Base-by-base conservation (phyloP, 2,797 vertebrate species). In the Anabacerthia variegaticeps region DNA sequence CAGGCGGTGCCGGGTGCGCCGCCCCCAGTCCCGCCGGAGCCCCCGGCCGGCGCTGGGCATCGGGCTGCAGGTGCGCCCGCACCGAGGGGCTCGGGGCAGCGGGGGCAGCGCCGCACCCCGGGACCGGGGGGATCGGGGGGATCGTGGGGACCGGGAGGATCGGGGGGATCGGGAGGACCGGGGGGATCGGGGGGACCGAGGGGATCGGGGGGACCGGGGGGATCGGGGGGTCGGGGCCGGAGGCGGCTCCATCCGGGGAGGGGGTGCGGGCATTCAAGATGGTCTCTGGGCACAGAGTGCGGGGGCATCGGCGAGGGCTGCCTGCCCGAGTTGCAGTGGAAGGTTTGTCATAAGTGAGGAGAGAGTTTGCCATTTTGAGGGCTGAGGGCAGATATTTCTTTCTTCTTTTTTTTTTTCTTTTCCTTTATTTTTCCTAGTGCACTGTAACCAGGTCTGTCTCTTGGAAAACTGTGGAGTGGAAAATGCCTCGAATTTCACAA, bases 401-500 rank as follows among this genome's bases (percentile, higher is more conserved):
- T 30, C 37, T 18, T 10, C 17, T 6, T 43, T 11, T 17, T 22
- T 39, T 36, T 22, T 49, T 43, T 24, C 21, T 22, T 28, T 16
- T 28, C 32, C 63, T 43, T 4, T 19, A 22, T 26, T 43, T 55
- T 26, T 26, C 37, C 14, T 12, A 12, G 28, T 18, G 56, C 48
- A 0, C 46, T 63, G 51, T 62, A 67, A 34, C 44, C 88, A 30
- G 75, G 95, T 93, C 59, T 74, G 51, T 41, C 73, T 74, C 39
- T 66, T 48, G 88, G 89, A 92, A 88, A 83, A 73, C 79, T 66
- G 81, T 61, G 69, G 73, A 34, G 82, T 83, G 87, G 75, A 48
- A 95, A 94, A 91, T 66, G 92, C 94, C 69, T 91, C 76, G 58
- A 88, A 78, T 97, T 89, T 95, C 93, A 73, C 89, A 92, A 84